These are phyloP conservation scores for Helostoma temminkii DNA, from an alignment of 2,797 vertebrate species.

Conservation along the genomic window DNA sequence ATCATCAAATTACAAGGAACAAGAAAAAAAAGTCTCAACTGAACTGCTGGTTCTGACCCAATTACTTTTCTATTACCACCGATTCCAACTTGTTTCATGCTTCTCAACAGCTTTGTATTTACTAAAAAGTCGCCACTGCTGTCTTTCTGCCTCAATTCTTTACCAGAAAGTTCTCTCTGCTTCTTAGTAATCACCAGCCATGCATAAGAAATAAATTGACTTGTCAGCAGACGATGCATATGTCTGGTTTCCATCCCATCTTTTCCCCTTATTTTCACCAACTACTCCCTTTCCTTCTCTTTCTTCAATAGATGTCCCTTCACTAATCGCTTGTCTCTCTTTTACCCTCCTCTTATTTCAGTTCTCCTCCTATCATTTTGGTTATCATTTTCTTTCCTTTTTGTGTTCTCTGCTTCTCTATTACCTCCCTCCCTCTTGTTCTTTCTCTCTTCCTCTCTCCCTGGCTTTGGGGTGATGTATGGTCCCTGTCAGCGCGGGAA, in stretches of 20 bases:
- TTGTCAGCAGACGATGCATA: conserved; percentile 62
- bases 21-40: conserved; percentile 6
- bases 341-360: conserved; percentile 44
- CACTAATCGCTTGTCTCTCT: conserved; percentile 43
- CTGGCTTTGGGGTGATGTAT: conserved; percentile 84
- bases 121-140: conserved; percentile 21
- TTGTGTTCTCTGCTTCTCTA: conserved; percentile 69
- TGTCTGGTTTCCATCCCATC: conserved; percentile 48
- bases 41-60: conserved; percentile 5
- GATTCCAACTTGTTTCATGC: conserved; percentile 25
- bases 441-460: conserved; percentile 60
- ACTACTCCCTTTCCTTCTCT: conserved; percentile 6
- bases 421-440: conserved; percentile 38
- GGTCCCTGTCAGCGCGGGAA: conserved; percentile 83
- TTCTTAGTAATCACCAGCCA: conserved; percentile 48
- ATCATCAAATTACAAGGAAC: conserved; percentile 27
- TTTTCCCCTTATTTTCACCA: conserved; percentile 8
- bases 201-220: conserved; percentile 66
- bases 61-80: conserved; percentile 25
- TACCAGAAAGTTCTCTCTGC: conserved; percentile 47
- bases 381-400: conserved; percentile 66
- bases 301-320: conserved; percentile 27
- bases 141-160: conserved; percentile 26
- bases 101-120: conserved; percentile 46
- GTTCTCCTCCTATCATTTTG: conserved; percentile 67